A percentile compares a stretch with the other conserved stretches of the same genome.
Evolutionary conservation across 2,888 invertebrate species (phyloP).

Genomic region (Silvanus unidentatus): DNA sequence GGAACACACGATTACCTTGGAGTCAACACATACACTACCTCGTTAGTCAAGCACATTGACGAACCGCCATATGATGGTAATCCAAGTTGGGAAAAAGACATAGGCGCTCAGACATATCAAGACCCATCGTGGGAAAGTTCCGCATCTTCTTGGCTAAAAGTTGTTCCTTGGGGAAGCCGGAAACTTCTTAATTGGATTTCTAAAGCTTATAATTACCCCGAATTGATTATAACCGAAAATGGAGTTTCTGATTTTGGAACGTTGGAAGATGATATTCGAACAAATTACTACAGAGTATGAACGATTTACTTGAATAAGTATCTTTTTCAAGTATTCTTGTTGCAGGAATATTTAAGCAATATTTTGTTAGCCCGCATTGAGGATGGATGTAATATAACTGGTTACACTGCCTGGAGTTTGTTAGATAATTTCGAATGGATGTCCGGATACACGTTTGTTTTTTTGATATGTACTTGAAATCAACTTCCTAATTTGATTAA

Average conservation of each 20-base stretch:
- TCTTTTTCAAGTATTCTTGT: background rate
- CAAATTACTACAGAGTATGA: conserved; percentile 14
- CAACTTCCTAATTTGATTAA: background rate
- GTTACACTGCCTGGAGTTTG: conserved; percentile 56
- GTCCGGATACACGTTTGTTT: conserved; percentile 48
- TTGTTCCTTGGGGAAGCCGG: conserved; percentile 21
- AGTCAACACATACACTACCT: conserved; percentile 67
- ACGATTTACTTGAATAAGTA: conserved; percentile 7
- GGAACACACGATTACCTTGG: conserved; percentile 68
- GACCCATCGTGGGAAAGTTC: conserved; percentile 7
- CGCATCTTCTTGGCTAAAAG: conserved; percentile 13
- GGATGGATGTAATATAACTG: conserved; percentile 47
- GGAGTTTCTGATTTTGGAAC: conserved; percentile 19
- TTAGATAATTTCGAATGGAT: conserved; percentile 60
- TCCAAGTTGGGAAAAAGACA: conserved; percentile 12
- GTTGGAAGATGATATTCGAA: conserved; percentile 20
- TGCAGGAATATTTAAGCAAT: conserved; percentile 28
- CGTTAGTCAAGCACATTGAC: conserved; percentile 38
- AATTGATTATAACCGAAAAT: conserved; percentile 25
- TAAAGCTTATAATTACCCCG: conserved; percentile 19
- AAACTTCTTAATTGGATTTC: conserved; percentile 22
- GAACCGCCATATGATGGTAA: conserved; percentile 7
- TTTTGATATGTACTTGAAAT: background rate
- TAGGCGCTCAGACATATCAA: background rate
- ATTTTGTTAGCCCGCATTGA: conserved; percentile 26